Percentiles rank a stretch among this genome's conserved stretches.
Evolutionary conservation across 1,140 invertebrate genomes (phyloP).

Genomic region (Drosophila hydei): DNA sequence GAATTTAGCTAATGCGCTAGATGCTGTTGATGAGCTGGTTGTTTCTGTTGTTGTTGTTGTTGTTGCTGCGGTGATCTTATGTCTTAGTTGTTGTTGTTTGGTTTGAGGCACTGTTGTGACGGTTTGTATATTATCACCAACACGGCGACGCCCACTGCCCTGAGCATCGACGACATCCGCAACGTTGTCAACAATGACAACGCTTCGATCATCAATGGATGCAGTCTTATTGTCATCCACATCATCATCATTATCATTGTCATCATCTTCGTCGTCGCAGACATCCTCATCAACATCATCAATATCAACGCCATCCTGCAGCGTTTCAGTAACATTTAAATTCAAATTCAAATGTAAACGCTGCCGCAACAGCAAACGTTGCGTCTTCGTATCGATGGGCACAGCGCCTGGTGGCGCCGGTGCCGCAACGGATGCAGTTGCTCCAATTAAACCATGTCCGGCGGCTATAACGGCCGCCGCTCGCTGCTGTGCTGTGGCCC

Average conservation of each 20-base stretch:
- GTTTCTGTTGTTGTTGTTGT: constrained; percentile 60
- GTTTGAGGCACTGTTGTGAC: constrained; percentile 84
- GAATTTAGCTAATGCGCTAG: constrained; percentile 84
- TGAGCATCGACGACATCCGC: constrained; percentile 43
- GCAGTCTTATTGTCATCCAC: constrained; percentile 1
- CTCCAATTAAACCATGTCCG: constrained; percentile 56
- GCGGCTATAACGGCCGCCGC: constrained; percentile 75
- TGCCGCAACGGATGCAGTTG: constrained; percentile 44
- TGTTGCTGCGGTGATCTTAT: constrained; percentile 70
- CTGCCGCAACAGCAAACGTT: constrained; percentile 74
- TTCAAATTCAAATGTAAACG: constrained; percentile 81
- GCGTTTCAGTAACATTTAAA: constrained; percentile 71
- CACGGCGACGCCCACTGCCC: constrained; percentile 47
- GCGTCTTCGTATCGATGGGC: constrained; percentile 53
- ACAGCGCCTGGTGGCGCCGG: constrained; percentile 40
- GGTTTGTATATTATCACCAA: constrained; percentile 79
- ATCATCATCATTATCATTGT: constrained; percentile 27
- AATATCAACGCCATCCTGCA: constrained; percentile 78
- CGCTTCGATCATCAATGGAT: background rate
- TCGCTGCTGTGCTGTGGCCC: constrained; percentile 71
- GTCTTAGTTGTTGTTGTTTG: constrained; percentile 76
- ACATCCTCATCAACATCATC: constrained; percentile 82
- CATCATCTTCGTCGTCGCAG: constrained; percentile 50
- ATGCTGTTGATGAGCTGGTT: constrained; percentile 63
- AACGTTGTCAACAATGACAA: background rate